Evolutionary conservation across 1,140 invertebrate genomes (phyloP), one percentile per base, ranked within the genome.

Genomic region (Aporrectodea caliginosa): DNA sequence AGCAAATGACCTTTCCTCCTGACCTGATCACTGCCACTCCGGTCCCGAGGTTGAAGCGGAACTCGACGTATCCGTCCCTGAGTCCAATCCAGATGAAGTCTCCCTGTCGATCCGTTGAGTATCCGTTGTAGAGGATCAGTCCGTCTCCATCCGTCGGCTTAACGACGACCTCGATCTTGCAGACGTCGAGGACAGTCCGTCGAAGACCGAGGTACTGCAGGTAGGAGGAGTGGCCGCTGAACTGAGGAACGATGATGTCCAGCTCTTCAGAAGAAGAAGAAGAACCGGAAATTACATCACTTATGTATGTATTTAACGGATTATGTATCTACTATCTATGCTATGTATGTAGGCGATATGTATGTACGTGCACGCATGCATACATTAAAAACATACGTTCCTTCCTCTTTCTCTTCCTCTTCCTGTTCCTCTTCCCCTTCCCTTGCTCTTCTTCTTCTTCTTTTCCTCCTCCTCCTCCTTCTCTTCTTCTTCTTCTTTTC

Each of bases 51-150:
- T 98, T 95, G 87, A 97, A 97, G 16, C 93, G 92, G 87, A 97
- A 97, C 87, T 96, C 94, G 16, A 97, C 91, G 85, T 93, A 93
- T 68, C 94, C 94, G 80, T 93, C 92, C 77, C 91, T 91, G 73
- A 98, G 89, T 82, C 94, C 94, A 0, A 98, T 87, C 0, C 94
- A 93, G 84, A 98, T 93, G 89, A 97, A 98, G 88, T 98, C 96
- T 0, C 95, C 95, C 30, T 93, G 92, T 0, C 95, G 93, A 84
- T 97, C 94, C 22, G 91, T 91, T 80, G 93, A 92, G 86, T 95
- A 94, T 16, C 96, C 94, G 87, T 97, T 96, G 89, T 97, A 98
- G 1, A 98, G 89, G 71, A 98, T 91, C 6, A 98, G 88, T 6
- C 96, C 96, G 85, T 96, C 92, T 1, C 91, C 88, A 35, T 91